Evolutionary conservation across 1,140 invertebrate species (phyloP).

Genomic region (Polypedilum vanderplanki): DNA sequence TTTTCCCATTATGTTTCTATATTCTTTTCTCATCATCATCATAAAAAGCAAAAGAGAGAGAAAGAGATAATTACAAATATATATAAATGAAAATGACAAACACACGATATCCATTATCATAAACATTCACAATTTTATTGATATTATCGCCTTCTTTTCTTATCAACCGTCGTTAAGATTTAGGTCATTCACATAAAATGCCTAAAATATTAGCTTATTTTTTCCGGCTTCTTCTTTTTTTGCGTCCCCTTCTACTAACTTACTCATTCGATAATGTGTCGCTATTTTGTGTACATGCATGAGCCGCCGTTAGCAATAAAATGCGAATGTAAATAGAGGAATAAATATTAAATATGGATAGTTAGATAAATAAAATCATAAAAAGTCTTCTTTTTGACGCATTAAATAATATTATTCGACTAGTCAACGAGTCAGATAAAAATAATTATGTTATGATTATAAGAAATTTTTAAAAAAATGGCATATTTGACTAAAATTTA

Average conservation of each 20-base stretch:
- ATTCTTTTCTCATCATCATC: no score
- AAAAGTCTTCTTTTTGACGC: no score
- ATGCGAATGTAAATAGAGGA: constrained; percentile 23
- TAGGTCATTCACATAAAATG: constrained; percentile 13
- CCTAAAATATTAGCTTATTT: constrained; percentile 14
- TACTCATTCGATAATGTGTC: neutral
- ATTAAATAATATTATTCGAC: no score
- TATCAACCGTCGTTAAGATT: constrained; percentile 9
- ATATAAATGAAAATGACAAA: neutral
- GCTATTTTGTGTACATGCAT: constrained; percentile 1
- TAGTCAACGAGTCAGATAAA: no score
- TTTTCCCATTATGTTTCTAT: no score
- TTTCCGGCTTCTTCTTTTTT: constrained; percentile 5
- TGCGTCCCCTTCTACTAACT: neutral
- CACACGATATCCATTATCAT: constrained; percentile 17
- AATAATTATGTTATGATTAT: no score
- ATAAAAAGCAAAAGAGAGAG: no score
- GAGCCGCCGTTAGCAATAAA: neutral
- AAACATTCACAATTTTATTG: constrained; percentile 10
- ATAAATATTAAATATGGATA: neutral
- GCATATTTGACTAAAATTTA: no score
- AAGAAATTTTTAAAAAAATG: no score
- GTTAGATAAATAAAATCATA: no score
- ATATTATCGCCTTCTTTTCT: constrained; percentile 1
- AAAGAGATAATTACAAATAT: no score